phyloP scores from a whole-genome alignment of 2,797 vertebrate genomes.

The Bovichtus diacanthus region DNA sequence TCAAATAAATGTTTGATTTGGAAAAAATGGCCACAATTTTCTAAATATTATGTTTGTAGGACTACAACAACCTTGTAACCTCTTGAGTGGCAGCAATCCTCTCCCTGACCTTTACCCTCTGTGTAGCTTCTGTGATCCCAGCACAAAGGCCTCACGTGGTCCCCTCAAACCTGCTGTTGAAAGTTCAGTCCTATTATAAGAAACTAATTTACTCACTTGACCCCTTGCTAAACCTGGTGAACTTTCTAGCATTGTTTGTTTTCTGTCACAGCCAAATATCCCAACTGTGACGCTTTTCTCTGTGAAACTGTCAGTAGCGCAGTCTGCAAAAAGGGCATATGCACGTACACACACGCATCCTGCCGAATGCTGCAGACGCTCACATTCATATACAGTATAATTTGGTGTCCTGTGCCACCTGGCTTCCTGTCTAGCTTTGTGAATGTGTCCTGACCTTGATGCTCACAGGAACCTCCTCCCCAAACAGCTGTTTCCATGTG shows the following conservation, averaged over 20 bases:
- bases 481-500: conserved; percentile 81
- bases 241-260: conserved; percentile 52
- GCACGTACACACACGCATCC: conserved; percentile 12
- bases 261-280: conserved; percentile 49
- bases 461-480: conserved; percentile 81
- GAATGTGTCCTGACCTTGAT: conserved; percentile 70
- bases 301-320: conserved; percentile 26
- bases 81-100: conserved; percentile 49
- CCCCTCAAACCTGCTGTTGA: conserved; percentile 28
- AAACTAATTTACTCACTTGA: conserved; percentile 65
- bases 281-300: conserved; percentile 12
- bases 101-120: conserved; percentile 57
- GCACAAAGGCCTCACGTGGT: conserved; percentile 43
- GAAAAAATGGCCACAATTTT: too few relatives aligned
- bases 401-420: conserved; percentile 62
- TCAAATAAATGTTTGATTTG: too few relatives aligned
- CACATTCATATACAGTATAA: conserved; percentile 17
- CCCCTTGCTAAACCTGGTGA: conserved; percentile 56
- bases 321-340: conserved; percentile 9
- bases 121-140: conserved; percentile 56
- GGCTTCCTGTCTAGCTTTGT: conserved; percentile 72
- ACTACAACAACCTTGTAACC: conserved; percentile 38
- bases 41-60: neutral
- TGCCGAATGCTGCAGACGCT: conserved; percentile 19
- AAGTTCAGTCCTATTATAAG: conserved; percentile 55